Evolutionary conservation across 2,888 invertebrate genomes (phyloP), one percentile per base, ranked within the genome.

Genomic region (Chloromyia formosa): DNA sequence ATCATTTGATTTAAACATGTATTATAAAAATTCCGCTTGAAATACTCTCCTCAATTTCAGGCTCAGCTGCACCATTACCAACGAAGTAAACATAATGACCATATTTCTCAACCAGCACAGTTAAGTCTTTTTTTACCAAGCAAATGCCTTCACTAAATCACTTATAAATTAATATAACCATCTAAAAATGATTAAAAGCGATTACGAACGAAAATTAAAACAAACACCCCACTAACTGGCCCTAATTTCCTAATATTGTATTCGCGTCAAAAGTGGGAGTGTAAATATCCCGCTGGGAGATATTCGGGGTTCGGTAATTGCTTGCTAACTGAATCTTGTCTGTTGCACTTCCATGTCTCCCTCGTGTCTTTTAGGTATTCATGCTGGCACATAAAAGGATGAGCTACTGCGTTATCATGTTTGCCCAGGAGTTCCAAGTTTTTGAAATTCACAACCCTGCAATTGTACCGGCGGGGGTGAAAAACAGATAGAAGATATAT

Each of bases 351-450:
- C 56, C 56, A n/a, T 18, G 5, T 56, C 22, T 18, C 18, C 56
- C 16, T 61, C 14, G 10, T 1, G 16, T 71, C 71, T 58, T 23
- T 16, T 69, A 23, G 45, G 22, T 27, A 23, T 68, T 53, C 10
- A 7, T 22, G 35, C 35, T 45, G n/a, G 49, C 22, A 16, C 58
- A 56, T 5, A 54, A 42, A 45, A 40, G 60, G 49, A 73, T 49
- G 72, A 60, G 73, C 61, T n/a, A 14, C 42, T 35, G 22, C 22
- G 74, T 75, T 77, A 77, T 77, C 77, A 61, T 77, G 77, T 77
- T 77, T 77, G 49, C 22, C 75, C 74, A 74, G 74, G 12, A 27
- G 22, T 27, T 64, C 72, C 56, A 73, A 73, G 68, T 75, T 75
- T 74, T 60, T 20, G 40, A 16, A 12, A 35, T 18, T 27, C 14